A percentile compares a stretch with the other conserved stretches of the same genome.
phyloP scores from a whole-genome alignment of 1,140 invertebrate species.

The Pentalonia nigronervosa region DNA sequence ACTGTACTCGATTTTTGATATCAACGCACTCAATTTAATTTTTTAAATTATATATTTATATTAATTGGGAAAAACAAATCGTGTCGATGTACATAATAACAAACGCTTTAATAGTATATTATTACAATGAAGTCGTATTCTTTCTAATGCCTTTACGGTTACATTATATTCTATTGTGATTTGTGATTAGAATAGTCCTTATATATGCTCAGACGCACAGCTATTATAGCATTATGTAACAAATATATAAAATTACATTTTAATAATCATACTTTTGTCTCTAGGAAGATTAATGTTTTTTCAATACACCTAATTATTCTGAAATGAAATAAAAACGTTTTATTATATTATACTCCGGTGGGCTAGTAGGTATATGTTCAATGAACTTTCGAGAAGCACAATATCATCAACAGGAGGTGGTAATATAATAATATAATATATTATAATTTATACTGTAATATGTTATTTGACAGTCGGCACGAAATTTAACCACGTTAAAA shows the following conservation, averaged over 20 bases:
- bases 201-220: background rate
- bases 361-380: background rate
- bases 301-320: background rate
- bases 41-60: background rate
- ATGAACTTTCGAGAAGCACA: background rate
- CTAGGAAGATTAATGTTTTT: background rate
- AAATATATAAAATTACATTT: background rate
- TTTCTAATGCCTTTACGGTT: background rate
- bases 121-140: background rate
- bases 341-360: background rate
- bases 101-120: background rate
- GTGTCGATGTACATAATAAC: background rate
- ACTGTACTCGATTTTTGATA: background rate
- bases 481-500: background rate
- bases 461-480: background rate
- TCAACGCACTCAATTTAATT: background rate
- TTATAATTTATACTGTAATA: background rate
- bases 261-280: background rate
- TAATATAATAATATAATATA: constrained; percentile 1
- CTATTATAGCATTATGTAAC: background rate
- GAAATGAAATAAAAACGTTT: background rate
- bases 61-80: background rate
- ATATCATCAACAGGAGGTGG: background rate
- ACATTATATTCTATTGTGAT: background rate
- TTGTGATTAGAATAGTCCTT: background rate